A percentile compares a stretch with the other conserved stretches of the same genome.
Conservation (phyloP, 2,797 vertebrate species). For the Pachyuromys duprasi region DNA sequence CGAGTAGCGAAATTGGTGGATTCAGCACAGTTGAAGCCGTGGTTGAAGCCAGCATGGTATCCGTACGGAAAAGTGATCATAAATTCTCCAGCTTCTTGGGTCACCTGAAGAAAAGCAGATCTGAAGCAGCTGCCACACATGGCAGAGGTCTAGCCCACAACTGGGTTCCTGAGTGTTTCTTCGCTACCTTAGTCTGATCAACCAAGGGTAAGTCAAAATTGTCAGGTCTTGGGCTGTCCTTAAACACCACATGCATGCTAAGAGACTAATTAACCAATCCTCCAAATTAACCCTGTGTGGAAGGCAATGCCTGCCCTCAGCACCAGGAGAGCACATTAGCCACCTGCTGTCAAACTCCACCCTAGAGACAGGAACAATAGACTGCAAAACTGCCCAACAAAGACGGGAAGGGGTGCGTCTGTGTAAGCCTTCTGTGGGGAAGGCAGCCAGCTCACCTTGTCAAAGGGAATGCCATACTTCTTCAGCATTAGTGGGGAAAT, state of each 20-base stretch:
- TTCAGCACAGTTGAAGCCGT: slow-evolving; percentile 98
- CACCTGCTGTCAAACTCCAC: neutral
- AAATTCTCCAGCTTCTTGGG: slow-evolving; percentile 97
- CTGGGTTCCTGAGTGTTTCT: neutral
- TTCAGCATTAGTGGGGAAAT: slow-evolving; percentile 98
- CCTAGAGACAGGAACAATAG: neutral
- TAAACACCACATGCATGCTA: neutral
- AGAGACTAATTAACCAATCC: neutral
- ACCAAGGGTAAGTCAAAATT: neutral
- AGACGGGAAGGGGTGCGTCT: neutral
- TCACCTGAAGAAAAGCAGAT: slow-evolving; percentile 89
- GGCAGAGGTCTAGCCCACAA: neutral
- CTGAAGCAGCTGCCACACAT: neutral
- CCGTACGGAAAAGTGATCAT: slow-evolving; percentile 97
- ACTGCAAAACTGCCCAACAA: neutral
- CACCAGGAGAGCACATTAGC: neutral
- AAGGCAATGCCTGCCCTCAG: neutral
- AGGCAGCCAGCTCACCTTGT: slow-evolving; percentile 90
- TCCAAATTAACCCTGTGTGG: neutral
- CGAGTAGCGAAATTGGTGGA: slow-evolving; percentile 98
- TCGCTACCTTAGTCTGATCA: neutral
- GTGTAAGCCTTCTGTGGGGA: neutral
- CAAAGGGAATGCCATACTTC: slow-evolving; percentile 97
- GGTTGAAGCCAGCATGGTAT: slow-evolving; percentile 99
- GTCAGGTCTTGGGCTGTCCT: neutral